phyloP scores from a whole-genome alignment of 1,140 invertebrate species.

The Neodiprion fabricii region DNA sequence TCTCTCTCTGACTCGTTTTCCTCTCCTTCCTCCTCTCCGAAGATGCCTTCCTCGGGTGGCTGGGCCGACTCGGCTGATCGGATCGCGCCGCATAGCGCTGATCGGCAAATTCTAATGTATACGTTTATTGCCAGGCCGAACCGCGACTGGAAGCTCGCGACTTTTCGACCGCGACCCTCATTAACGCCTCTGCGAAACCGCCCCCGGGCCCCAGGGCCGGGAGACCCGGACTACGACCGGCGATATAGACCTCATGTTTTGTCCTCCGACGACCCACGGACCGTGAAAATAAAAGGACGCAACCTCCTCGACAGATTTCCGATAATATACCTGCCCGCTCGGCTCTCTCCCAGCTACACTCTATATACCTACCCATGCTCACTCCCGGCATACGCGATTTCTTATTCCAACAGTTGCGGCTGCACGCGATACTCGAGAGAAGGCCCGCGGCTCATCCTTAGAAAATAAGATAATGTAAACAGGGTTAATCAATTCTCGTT shows the following conservation, averaged over 20 bases:
- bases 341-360: not conserved
- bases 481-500: too few species aligned
- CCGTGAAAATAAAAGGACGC: conserved; percentile 21
- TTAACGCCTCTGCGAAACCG: conserved; percentile 46
- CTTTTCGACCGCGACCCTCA: conserved; percentile 40
- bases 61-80: conserved; percentile 37
- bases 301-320: conserved; percentile 15
- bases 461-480: too few species aligned
- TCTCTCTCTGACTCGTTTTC: conserved; percentile 49
- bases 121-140: conserved; percentile 50
- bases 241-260: conserved; percentile 54
- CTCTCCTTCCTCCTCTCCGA: not conserved
- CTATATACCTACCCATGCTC: not conserved
- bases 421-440: too few species aligned
- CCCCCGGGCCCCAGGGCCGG: not conserved
- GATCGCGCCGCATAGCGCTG: conserved; percentile 36
- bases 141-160: conserved; percentile 10
- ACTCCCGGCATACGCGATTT: not conserved
- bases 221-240: conserved; percentile 13
- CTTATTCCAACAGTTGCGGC: not conserved
- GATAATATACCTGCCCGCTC: conserved; percentile 16
- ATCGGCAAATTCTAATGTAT: conserved; percentile 58
- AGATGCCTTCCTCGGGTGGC: not conserved
- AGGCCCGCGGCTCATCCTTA: too few species aligned
- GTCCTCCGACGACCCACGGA: conserved; percentile 26